A percentile compares a stretch with the other conserved stretches of the same genome.
phyloP scores from a whole-genome alignment of 2,113 vertebrate species.

The Argyrosomus japonicus region DNA sequence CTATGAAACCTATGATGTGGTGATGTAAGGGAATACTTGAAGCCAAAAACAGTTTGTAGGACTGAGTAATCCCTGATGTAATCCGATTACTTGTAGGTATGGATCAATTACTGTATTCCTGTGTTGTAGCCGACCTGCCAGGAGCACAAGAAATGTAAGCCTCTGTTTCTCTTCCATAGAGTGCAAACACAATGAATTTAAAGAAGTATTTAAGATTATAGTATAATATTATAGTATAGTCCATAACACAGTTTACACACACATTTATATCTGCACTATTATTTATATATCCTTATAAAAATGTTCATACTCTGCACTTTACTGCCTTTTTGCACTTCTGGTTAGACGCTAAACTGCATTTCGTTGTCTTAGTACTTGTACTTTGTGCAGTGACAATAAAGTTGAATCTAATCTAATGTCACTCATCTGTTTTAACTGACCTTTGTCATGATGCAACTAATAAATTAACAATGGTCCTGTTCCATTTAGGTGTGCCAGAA shows the following conservation, averaged over 20 bases:
- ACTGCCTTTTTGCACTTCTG: no score
- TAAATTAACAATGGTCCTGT: neutral
- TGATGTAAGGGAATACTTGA: constrained; percentile 1
- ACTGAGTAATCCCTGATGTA: neutral
- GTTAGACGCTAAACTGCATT: no score
- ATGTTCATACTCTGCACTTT: no score
- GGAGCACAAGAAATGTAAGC: neutral
- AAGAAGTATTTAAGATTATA: no score
- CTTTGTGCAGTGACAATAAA: no score
- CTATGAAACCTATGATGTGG: constrained; percentile 19
- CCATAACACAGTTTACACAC: no score
- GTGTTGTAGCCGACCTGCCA: neutral
- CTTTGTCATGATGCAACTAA: neutral
- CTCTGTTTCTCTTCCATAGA: neutral
- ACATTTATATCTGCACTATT: no score
- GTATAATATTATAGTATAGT: no score
- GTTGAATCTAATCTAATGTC: neutral
- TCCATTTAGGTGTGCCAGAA: neutral
- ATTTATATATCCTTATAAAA: no score
- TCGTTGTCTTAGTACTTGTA: no score
- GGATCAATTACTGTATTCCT: neutral
- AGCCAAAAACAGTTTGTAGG: neutral
- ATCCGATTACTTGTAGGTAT: no score
- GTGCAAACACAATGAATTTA: neutral
- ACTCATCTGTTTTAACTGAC: neutral